Conservation (phyloP, 2,888 invertebrate genomes). For the Merodon equestris region DNA sequence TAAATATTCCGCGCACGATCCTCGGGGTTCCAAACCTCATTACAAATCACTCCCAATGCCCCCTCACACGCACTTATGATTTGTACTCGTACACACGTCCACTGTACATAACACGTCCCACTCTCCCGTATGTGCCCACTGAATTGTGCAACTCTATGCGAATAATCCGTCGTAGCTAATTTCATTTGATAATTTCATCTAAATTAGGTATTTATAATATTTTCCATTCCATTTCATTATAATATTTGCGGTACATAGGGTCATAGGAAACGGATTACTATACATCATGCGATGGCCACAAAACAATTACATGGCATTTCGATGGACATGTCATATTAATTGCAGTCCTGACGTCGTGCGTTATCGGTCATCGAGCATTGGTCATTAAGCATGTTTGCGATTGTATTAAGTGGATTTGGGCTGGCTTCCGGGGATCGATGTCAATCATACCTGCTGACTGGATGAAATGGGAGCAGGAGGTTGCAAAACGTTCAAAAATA, state of each 20-base stretch:
- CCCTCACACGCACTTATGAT: background rate
- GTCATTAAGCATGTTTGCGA: background rate
- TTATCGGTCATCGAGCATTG: background rate
- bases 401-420: constrained; percentile 37
- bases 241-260: constrained; percentile 45
- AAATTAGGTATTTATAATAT: constrained; percentile 61
- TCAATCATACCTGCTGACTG: constrained; percentile 40
- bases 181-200: constrained; percentile 38
- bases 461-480: too few relatives aligned
- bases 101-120: background rate
- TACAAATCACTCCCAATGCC: background rate
- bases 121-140: background rate
- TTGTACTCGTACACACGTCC: background rate
- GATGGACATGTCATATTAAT: constrained; percentile 50
- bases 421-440: constrained; percentile 39
- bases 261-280: constrained; percentile 36
- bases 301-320: constrained; percentile 61
- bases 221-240: too few relatives aligned
- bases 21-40: too few relatives aligned
- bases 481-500: too few relatives aligned
- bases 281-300: constrained; percentile 41
- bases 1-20: too few relatives aligned
- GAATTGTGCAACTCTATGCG: constrained; percentile 15
- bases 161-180: constrained; percentile 10
- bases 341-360: constrained; percentile 27